Evolutionary conservation across 2,113 vertebrate species (phyloP).

Genomic region (Corydoras maculifer): DNA sequence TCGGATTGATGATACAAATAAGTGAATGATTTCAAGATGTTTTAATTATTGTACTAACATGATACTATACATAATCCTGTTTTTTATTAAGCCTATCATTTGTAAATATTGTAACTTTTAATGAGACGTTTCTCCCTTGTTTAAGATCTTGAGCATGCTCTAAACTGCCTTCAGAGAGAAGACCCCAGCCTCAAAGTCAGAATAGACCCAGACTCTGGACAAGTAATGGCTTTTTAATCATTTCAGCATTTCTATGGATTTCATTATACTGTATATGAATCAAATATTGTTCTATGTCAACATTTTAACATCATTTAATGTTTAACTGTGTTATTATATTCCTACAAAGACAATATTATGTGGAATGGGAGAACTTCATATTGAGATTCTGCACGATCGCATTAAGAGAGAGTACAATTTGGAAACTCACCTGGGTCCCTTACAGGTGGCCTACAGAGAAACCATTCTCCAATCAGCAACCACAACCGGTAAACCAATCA

Average conservation of each 20-base stretch:
- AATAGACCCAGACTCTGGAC: conserved; percentile 63
- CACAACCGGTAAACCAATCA: conserved; percentile 65
- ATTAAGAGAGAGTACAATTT: conserved; percentile 89
- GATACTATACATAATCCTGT: too few relatives aligned
- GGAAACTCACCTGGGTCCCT: conserved; percentile 85
- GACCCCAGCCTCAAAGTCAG: conserved; percentile 79
- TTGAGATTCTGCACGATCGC: conserved; percentile 92
- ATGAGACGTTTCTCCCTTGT: neutral
- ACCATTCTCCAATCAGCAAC: conserved; percentile 71
- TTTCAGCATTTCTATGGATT: neutral
- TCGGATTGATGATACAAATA: too few relatives aligned
- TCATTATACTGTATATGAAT: neutral
- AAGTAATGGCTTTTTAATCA: conserved; percentile 49
- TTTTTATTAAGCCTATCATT: too few relatives aligned
- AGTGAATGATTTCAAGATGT: too few relatives aligned
- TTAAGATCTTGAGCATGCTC: conserved; percentile 84
- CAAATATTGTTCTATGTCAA: neutral
- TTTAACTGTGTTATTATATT: neutral
- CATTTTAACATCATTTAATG: neutral
- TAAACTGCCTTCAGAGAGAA: conserved; percentile 88
- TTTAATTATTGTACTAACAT: too few relatives aligned
- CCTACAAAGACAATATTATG: conserved; percentile 80
- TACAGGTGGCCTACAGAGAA: conserved; percentile 92
- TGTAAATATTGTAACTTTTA: too few relatives aligned
- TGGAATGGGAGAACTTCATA: conserved; percentile 98